Evolutionary conservation across 2,888 invertebrate species (phyloP).

Genomic region (Cabera pusaria): DNA sequence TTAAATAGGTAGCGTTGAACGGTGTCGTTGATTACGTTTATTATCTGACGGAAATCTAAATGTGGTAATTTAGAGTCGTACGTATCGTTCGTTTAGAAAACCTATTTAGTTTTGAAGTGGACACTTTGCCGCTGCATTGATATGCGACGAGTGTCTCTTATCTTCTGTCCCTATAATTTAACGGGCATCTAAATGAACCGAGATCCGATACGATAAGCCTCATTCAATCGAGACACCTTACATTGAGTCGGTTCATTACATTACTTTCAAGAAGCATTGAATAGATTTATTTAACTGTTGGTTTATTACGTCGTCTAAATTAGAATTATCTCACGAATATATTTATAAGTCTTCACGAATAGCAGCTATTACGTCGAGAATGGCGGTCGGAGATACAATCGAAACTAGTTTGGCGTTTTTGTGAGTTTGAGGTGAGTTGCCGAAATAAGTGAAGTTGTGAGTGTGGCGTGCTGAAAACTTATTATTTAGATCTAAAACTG

Average conservation of each 20-base stretch:
- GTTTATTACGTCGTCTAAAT: conserved; percentile 41
- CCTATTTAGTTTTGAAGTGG: conserved; percentile 54
- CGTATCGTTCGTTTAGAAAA: conserved; percentile 61
- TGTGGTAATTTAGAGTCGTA: conserved; percentile 63
- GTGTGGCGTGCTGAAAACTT: conserved; percentile 51
- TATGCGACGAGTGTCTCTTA: conserved; percentile 68
- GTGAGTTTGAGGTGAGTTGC: conserved; percentile 35
- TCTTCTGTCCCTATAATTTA: conserved; percentile 73
- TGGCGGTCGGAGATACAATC: conserved; percentile 12
- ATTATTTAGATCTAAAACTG: conserved; percentile 63
- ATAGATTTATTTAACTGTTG: conserved; percentile 59
- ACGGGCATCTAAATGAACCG: conserved; percentile 77
- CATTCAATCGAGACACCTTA: conserved; percentile 69
- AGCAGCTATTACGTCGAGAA: conserved; percentile 11
- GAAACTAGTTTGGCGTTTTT: conserved; percentile 34
- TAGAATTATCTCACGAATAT: conserved; percentile 29
- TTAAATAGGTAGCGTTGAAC: conserved; percentile 44
- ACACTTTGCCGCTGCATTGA: conserved; percentile 56
- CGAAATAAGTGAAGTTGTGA: conserved; percentile 50
- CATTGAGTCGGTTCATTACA: conserved; percentile 64
- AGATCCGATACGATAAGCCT: conserved; percentile 78
- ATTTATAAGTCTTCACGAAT: conserved; percentile 19
- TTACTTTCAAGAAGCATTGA: conserved; percentile 59
- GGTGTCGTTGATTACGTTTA: conserved; percentile 50
- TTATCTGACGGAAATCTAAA: conserved; percentile 66